Evolutionary conservation across 1,140 invertebrate genomes (phyloP).

Genomic region (Araneus ventricosus): DNA sequence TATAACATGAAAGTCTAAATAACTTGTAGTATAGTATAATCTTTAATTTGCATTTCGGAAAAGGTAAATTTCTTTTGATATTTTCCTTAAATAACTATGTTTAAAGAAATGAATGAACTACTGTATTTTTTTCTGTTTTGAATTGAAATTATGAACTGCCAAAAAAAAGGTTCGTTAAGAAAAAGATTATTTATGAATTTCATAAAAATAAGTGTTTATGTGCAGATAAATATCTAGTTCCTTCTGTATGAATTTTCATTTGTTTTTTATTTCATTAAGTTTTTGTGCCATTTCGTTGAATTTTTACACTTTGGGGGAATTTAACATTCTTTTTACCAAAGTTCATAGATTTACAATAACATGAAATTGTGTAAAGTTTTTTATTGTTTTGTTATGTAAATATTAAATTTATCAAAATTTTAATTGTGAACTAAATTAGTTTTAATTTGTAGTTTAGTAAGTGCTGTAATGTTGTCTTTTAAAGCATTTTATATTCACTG

Average conservation of each 20-base stretch:
- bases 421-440: slow-evolving; percentile 49
- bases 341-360: background rate
- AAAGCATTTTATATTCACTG: slow-evolving; percentile 42
- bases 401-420: slow-evolving; percentile 55
- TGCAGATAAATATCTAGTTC: slow-evolving; percentile 23
- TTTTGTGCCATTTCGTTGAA: slow-evolving; percentile 44
- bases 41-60: background rate
- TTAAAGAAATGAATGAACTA: too few species aligned
- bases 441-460: slow-evolving; percentile 42
- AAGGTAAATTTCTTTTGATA: background rate
- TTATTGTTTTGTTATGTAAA: slow-evolving; percentile 46
- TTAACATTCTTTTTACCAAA: slow-evolving; percentile 47
- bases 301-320: slow-evolving; percentile 1
- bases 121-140: too few species aligned
- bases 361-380: slow-evolving; percentile 41
- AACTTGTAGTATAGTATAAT: background rate
- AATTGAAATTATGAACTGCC: too few species aligned
- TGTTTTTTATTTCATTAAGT: slow-evolving; percentile 18
- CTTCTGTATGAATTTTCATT: slow-evolving; percentile 17
- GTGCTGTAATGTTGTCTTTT: slow-evolving; percentile 13
- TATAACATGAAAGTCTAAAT: background rate
- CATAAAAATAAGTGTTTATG: background rate
- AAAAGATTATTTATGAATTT: too few species aligned
- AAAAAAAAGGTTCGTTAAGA: too few species aligned
- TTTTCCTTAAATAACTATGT: too few species aligned